Evolutionary conservation across 2,888 invertebrate species (phyloP).

Genomic region (Melangyna quadrimaculata): DNA sequence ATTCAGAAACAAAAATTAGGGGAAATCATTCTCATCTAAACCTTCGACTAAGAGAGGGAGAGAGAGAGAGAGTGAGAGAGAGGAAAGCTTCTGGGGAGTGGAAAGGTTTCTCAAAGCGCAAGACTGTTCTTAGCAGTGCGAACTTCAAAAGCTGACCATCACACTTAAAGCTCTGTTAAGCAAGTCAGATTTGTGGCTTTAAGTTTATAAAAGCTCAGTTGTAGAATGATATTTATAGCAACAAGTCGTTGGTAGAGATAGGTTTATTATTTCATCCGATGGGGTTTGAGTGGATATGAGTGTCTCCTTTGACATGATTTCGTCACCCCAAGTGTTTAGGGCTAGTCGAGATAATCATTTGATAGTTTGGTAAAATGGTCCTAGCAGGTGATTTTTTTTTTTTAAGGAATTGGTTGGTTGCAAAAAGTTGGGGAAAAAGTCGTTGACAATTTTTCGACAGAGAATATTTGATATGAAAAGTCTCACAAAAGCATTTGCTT

Average conservation of each 20-base stretch:
- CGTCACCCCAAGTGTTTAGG: neutral
- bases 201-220: conserved; percentile 32
- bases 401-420: neutral
- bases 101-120: neutral
- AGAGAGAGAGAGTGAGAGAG: neutral
- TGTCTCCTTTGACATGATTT: conserved; percentile 12
- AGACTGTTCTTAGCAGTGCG: conserved; percentile 39
- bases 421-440: neutral
- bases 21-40: neutral
- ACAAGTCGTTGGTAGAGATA: conserved; percentile 50
- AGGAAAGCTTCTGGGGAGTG: neutral
- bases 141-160: neutral
- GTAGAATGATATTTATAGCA: conserved; percentile 20
- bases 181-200: neutral
- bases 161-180: conserved; percentile 27
- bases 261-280: neutral
- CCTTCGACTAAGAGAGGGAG: neutral
- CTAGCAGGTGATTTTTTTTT: neutral
- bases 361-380: neutral
- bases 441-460: neutral
- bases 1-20: neutral
- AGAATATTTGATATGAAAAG: neutral
- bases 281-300: neutral
- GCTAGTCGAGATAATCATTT: neutral
- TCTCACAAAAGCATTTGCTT: no score